Base-by-base conservation (phyloP, 2,888 invertebrate genomes). In the Chorisops tibialis region DNA sequence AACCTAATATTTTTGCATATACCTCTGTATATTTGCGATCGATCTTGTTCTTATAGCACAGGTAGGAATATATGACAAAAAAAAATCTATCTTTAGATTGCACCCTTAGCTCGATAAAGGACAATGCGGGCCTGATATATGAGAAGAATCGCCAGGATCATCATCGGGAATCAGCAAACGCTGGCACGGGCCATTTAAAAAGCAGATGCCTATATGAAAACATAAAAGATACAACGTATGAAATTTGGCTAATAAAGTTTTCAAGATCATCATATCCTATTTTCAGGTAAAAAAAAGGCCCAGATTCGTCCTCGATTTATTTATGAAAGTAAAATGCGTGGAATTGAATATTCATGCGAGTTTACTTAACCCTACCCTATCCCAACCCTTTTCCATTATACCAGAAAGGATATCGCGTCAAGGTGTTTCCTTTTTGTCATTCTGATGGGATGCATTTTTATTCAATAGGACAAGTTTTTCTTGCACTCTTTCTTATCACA, bases 341-440 rank as follows among this genome's bases (percentile, higher is more conserved):
- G 56, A 56, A 56, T 38, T 56, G 56, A 56, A 56, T 56, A 56
- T 56, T 56, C 56, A 56, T 56, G 56, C 39, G 35, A 30, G 45
- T 19, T 56, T 18, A 30, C n/a, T 45, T 21, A 45, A 43, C 39
- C 30, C 30, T 9, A 35, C 16, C 45, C 7, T 16, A n/a, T 16
- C 24, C 12, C 5, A 43, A 43, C 37, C 63, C 63, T 61, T 61
- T 56, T 24, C 30, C 35, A 41, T 60, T 54, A 18, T 50, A 21
- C 30, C 54, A 30, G 12, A 63, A 56, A 56, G 63, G 56, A 63
- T 61, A 61, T 63, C 60, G 48, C 63, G 45, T 54, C 51, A 61
- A 63, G 63, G 63, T 63, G 63, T 63, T 63, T 63, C 63, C 63
- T 63, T 59, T 63, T 63, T 61, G 43, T 43, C 37, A 54, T 39